phyloP scores from a whole-genome alignment of 2,888 invertebrate genomes.

The Agrochola circellaris region DNA sequence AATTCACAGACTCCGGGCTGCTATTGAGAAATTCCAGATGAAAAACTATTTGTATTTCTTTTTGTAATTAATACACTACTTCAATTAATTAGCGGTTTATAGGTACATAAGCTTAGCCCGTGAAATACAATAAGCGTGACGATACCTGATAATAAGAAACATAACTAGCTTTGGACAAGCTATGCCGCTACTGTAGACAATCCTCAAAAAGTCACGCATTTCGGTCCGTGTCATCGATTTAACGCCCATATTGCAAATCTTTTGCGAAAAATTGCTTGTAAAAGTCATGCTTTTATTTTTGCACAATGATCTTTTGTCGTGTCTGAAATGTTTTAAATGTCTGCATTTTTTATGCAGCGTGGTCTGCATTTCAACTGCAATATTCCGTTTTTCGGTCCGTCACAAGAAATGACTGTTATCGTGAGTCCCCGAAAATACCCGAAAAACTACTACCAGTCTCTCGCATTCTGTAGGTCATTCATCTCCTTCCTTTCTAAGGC shows the following conservation, averaged over 20 bases:
- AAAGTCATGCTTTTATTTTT: neutral
- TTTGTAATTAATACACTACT: neutral
- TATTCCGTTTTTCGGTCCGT: neutral
- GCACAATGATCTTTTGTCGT: conserved; percentile 12
- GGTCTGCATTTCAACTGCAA: neutral
- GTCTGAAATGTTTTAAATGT: neutral
- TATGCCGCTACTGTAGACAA: conserved; percentile 30
- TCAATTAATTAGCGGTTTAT: neutral
- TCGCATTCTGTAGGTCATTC: too few species aligned
- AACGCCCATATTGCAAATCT: conserved; percentile 19
- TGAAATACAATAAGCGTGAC: neutral
- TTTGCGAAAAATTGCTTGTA: conserved; percentile 18
- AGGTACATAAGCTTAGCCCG: too few species aligned
- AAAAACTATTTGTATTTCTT: neutral
- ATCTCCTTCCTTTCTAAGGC: too few species aligned
- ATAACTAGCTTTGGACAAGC: conserved; percentile 15
- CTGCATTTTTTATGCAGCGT: neutral
- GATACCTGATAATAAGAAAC: conserved; percentile 10
- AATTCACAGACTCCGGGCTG: too few species aligned
- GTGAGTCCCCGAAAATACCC: neutral
- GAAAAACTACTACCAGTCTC: too few species aligned
- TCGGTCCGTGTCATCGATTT: conserved; percentile 51
- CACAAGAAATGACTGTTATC: neutral
- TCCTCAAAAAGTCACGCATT: conserved; percentile 36
- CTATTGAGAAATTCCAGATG: too few species aligned